Conservation (phyloP, 2,888 invertebrate genomes). For the Ectropis crepuscularia region DNA sequence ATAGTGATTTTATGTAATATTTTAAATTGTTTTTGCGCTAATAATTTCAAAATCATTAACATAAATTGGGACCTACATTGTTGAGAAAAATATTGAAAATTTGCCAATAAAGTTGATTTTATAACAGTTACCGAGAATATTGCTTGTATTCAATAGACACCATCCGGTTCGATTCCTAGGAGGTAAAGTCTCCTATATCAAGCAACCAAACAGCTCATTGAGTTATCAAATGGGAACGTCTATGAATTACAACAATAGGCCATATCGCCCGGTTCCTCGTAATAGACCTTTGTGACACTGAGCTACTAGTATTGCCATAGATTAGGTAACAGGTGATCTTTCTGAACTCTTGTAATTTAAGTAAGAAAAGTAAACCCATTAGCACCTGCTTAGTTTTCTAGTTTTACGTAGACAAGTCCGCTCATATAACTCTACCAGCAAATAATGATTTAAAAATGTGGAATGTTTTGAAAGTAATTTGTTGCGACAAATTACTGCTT, state of each 20-base stretch:
- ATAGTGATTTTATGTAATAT: too few species aligned
- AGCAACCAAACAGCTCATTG: conserved; percentile 67
- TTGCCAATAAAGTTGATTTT: too few species aligned
- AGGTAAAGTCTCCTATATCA: conserved; percentile 63
- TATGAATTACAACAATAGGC: conserved; percentile 76
- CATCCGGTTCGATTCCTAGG: conserved; percentile 59
- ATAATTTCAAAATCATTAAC: too few species aligned
- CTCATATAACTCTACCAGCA: not conserved
- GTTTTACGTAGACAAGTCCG: not conserved
- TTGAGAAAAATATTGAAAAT: too few species aligned
- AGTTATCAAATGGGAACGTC: conserved; percentile 63
- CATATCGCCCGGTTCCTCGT: conserved; percentile 61
- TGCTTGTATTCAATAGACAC: conserved; percentile 34
- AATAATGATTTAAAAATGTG: not conserved
- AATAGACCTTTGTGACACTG: conserved; percentile 77
- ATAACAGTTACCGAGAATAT: conserved; percentile 15
- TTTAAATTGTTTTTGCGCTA: too few species aligned
- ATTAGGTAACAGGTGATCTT: conserved; percentile 5
- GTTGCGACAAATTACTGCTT: conserved; percentile 8
- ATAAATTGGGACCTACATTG: too few species aligned
- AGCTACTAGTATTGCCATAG: conserved; percentile 43
- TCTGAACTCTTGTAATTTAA: not conserved
- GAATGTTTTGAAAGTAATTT: not conserved
- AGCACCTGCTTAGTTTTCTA: not conserved
- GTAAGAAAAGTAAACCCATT: not conserved